Conservation (phyloP, 2,797 vertebrate species). For the Myotis findleyi region DNA sequence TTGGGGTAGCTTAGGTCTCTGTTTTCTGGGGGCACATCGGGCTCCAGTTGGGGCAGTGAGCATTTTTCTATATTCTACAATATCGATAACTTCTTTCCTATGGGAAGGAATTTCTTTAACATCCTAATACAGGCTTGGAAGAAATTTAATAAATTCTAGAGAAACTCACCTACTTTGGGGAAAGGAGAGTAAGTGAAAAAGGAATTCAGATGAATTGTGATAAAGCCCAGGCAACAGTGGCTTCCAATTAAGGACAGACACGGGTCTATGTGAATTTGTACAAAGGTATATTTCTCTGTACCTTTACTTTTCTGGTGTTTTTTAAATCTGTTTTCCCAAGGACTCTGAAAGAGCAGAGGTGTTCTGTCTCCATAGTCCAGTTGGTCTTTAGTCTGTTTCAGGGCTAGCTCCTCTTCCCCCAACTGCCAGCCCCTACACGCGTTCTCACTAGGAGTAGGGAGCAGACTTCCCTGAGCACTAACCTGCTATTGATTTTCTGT, state of each 20-base stretch:
- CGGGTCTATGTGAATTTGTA: neutral
- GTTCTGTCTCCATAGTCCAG: neutral
- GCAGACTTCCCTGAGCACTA: neutral
- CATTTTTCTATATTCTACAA: neutral
- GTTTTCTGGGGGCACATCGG: neutral
- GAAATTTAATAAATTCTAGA: conserved; percentile 37
- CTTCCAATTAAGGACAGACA: conserved; percentile 23
- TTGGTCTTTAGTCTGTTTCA: neutral
- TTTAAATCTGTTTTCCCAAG: neutral
- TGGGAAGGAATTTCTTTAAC: conserved; percentile 32
- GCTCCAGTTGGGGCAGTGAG: neutral
- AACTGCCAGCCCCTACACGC: neutral
- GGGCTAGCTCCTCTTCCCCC: neutral
- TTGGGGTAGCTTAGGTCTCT: neutral
- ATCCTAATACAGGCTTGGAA: neutral
- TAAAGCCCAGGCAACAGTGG: neutral
- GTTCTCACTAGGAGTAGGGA: neutral
- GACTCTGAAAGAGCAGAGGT: neutral
- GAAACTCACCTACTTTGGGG: neutral
- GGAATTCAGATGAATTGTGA: neutral
- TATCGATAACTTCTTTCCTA: neutral
- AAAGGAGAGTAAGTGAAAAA: neutral
- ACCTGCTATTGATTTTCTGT: conserved; percentile 37
- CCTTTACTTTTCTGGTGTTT: neutral
- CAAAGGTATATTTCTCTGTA: neutral